Percentiles rank a stretch among this genome's conserved stretches.
Evolutionary conservation across 2,113 vertebrate species (phyloP).

Genomic region (Heterocephalus glaber): DNA sequence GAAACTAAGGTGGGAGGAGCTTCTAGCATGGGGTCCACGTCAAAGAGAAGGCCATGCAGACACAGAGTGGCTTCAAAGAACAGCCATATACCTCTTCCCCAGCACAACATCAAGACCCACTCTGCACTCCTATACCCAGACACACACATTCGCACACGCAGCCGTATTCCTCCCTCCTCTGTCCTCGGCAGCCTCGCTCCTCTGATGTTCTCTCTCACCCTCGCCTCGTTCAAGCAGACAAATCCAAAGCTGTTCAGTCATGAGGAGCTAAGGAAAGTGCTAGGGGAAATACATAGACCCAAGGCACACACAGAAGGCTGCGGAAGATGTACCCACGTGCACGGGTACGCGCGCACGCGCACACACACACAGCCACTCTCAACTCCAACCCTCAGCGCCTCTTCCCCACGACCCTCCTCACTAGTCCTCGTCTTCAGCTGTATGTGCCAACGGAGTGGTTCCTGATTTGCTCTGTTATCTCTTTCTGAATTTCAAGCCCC

Average conservation of each 20-base stretch:
- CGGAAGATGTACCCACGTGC: background rate
- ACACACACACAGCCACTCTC: background rate
- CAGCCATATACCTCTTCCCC: background rate
- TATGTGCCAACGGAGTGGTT: background rate
- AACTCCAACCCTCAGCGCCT: background rate
- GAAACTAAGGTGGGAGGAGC: background rate
- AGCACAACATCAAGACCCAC: background rate
- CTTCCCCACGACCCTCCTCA: background rate
- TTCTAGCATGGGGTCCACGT: background rate
- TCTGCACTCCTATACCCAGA: background rate
- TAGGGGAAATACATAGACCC: background rate
- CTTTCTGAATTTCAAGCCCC: background rate
- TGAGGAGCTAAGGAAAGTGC: background rate
- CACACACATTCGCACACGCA: background rate
- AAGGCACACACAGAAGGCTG: background rate
- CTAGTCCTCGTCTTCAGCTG: background rate
- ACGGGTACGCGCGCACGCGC: background rate
- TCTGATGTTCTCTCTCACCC: background rate
- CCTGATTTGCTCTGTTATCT: background rate
- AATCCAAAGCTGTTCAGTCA: background rate
- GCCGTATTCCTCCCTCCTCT: background rate
- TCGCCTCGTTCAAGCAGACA: background rate
- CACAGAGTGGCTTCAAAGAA: background rate
- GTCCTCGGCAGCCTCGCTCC: background rate
- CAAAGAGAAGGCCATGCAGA: background rate